Evolutionary conservation across 2,888 invertebrate genomes (phyloP), one percentile per base, ranked within the genome.

Genomic region (Monoplex corrugatus): DNA sequence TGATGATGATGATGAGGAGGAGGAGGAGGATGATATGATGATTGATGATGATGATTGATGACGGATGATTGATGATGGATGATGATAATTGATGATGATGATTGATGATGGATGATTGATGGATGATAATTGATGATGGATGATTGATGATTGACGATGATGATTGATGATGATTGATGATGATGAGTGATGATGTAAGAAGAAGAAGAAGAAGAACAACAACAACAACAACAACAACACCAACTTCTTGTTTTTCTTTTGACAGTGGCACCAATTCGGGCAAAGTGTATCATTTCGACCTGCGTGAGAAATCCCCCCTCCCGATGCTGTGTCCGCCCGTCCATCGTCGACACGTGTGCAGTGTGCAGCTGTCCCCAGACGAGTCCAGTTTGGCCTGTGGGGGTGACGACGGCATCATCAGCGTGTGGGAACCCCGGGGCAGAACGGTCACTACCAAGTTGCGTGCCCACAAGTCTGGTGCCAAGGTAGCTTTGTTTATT

Each of bases 311-410:
- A 2, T 35, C 78, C 75, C 87, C 87, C 44, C 32, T 35, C 35
- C 50, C 87, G 8, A 23, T 23, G n/a, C 10, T 19, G 38, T 75
- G 83, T 45, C 44, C 50, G 43, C 82, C 83, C 23, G 32, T 43
- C 45, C 85, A 75, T 50, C 68, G 82, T 16, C 28, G 32, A n/a
- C 32, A 89, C 75, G 86, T 86, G 38, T 85, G 75, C 86, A 89
- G 45, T 50, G 68, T 89, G 16, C 89, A 89, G 86, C 57, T 89
- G 57, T 89, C 89, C 0, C 89, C 89, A n/a, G 86, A 89, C 57
- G 78, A 86, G 78, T 57, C 86, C 45, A 63, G 68, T 38, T 57
- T 89, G 35, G 89, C 89, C 63, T 75, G 85, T 43, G 86, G 89
- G 28, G 85, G 85, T 50, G 86, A 86, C 35, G 89, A 89, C 50